phyloP scores from a whole-genome alignment of 2,113 vertebrate genomes.

The Arothron firmamentum region DNA sequence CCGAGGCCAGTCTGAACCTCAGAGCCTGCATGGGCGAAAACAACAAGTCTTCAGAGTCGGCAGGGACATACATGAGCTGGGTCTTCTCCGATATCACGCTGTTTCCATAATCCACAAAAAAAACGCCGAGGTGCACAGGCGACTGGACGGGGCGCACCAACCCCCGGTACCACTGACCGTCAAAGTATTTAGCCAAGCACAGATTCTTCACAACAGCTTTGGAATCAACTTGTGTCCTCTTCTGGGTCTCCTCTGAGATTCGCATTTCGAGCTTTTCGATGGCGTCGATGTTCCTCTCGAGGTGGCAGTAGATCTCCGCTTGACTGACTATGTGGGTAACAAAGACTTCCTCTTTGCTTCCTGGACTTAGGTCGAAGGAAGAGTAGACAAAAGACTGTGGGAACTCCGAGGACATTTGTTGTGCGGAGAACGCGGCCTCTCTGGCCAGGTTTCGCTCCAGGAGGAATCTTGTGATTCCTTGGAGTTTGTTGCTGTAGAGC shows the following conservation, averaged over 20 bases:
- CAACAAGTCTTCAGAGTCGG: constrained; percentile 76
- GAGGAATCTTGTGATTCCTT: constrained; percentile 67
- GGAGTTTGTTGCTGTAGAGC: constrained; percentile 68
- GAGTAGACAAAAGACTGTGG: constrained; percentile 83
- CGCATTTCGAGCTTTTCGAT: constrained; percentile 72
- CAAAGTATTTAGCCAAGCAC: constrained; percentile 82
- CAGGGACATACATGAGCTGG: constrained; percentile 77
- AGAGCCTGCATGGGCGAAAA: constrained; percentile 88
- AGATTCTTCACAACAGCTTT: constrained; percentile 49
- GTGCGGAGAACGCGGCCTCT: constrained; percentile 30
- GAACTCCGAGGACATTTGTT: constrained; percentile 49
- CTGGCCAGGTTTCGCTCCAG: constrained; percentile 50
- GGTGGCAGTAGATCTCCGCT: constrained; percentile 84
- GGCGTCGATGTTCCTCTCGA: constrained; percentile 77
- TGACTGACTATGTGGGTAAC: constrained; percentile 80
- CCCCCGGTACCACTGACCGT: constrained; percentile 84
- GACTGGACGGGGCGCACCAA: constrained; percentile 65
- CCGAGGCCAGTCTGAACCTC: constrained; percentile 74
- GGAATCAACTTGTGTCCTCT: constrained; percentile 27
- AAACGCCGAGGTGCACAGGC: constrained; percentile 66
- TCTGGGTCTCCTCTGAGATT: constrained; percentile 63
- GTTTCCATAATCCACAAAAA: constrained; percentile 93
- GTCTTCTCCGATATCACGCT: constrained; percentile 72
- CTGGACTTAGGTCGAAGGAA: constrained; percentile 75
- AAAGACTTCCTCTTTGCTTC: constrained; percentile 79